Base-by-base conservation (phyloP, 1,140 invertebrate genomes). In the Listronotus oregonensis region DNA sequence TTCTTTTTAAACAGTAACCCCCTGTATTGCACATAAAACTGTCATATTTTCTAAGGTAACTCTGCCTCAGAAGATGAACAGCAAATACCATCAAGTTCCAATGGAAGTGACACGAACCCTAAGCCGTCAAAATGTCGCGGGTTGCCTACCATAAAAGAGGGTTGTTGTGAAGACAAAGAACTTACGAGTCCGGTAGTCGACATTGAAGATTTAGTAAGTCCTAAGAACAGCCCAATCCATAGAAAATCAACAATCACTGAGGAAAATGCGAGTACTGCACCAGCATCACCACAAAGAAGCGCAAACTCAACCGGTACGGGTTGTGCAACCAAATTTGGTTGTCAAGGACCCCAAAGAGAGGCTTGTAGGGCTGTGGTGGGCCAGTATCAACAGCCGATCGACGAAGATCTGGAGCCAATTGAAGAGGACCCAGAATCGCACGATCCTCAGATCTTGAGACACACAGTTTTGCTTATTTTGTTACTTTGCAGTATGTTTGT, bases 401-500 rank as follows among this genome's bases (percentile, higher is more conserved):
- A 80, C 47, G 73, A 79, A 0, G 81, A 80, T 37, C 58, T 83
- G 14, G 83, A 83, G 64, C 78, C 82, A 9, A 75, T 85, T 15
- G 85, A 85, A 54, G 82, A 83, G 63, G 77, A 84, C 40, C 82
- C 81, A 32, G 84, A 84, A 64, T 76, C 77, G 4, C 82, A 85
- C 43, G 84, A 87, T 71, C 81, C 88, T 64, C 93, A 96, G 77
- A 86, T 90, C 58, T 82, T 93, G 57, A 84, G 88, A 69, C 94
- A 96, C 78, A 86, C 92, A 15, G 87, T 95, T 21, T 81, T 97
- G n/a, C 78, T 96, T 10, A 87, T 97, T 39, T 80, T 92, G 0
- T 81, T 95, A 58, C 81, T 87, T 21, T 87, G 89, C 46, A 93
- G 91, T 14, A 96, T 96, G 90, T 94, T 96, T 80, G 87, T 96